Base-by-base conservation (phyloP, 2,888 invertebrate genomes). In the Dryomyza anilis region DNA sequence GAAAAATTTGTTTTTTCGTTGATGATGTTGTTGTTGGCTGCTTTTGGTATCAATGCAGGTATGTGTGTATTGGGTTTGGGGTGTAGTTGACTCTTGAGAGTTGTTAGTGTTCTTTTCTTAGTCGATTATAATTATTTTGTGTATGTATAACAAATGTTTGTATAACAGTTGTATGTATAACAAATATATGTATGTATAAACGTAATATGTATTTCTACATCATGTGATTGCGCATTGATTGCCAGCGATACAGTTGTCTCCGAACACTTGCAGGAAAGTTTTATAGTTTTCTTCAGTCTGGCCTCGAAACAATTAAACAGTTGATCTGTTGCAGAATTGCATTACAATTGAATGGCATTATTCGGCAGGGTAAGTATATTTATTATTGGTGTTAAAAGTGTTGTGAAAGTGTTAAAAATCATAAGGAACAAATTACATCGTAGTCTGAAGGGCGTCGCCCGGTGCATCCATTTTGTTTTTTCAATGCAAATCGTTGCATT, bases 151-250 rank as follows among this genome's bases (percentile, higher is more conserved):
- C 7, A 30, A 7, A 25, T 36, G 23, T 27, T 16, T 60, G 25
- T 60, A 36, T 33, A 30, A 12, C 29, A 21, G 25, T 30, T 30
- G 25, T 23, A 30, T 21, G 6, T 56, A n/a, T 29, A 27, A 21
- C 2, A 50, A 23, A 48, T 36, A 48, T 21, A 48, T 23, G 16
- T 48, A 59, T 39, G 33, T 59, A 60, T n/a, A 50, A 52, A n/a
- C n/a, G n/a, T n/a, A n/a, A n/a, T n/a, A n/a, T n/a, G n/a, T n/a
- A n/a, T n/a, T n/a, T n/a, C n/a, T n/a, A 39, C 50, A 50, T 60
- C 36, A 50, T 52, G 50, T 23, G n/a, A 60, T 60, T 60, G 50
- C 60, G 52, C 52, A 60, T n/a, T n/a, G n/a, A 60, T 29, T 29
- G 21, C 8, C n/a, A 39, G 36, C 19, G 21, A 29, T 29, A 23